Percentiles rank a stretch among this genome's conserved stretches.
These are phyloP conservation scores for Druceiella hillmani DNA, from an alignment of 2,888 invertebrate species.

Conservation along the genomic window DNA sequence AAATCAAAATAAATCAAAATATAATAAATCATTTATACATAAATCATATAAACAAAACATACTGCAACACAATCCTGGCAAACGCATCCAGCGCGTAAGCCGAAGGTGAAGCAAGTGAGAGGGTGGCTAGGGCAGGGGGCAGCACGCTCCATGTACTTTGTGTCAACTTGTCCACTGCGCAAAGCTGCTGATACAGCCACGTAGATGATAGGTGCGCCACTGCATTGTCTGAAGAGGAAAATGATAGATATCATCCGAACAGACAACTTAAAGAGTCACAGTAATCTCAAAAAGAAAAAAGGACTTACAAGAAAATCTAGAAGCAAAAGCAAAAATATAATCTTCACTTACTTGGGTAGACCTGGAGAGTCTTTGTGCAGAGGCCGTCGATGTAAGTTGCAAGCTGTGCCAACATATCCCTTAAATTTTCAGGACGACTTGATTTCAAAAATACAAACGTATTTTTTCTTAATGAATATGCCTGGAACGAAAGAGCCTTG, in stretches of 20 bases:
- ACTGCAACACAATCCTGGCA: slow-evolving; percentile 34
- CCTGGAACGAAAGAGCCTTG: too few relatives aligned
- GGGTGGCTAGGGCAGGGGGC: slow-evolving; percentile 24
- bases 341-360: slow-evolving; percentile 33
- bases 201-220: slow-evolving; percentile 4
- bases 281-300: neutral
- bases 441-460: too few relatives aligned
- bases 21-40: slow-evolving; percentile 6
- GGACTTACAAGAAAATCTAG: neutral
- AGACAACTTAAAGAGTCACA: neutral
- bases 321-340: neutral
- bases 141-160: slow-evolving; percentile 19
- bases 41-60: slow-evolving; percentile 18
- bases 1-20: too few relatives aligned
- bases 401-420: slow-evolving; percentile 28
- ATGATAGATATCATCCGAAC: neutral
- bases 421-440: too few relatives aligned
- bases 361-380: slow-evolving; percentile 34
- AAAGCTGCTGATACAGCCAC: slow-evolving; percentile 19
- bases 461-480: too few relatives aligned
- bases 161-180: too few relatives aligned
- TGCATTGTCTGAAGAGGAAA: neutral
- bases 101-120: slow-evolving; percentile 27
- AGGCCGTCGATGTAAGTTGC: slow-evolving; percentile 30
- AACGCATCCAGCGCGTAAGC: slow-evolving; percentile 30